A percentile compares a stretch with the other conserved stretches of the same genome.
These are phyloP conservation scores for Drosophila neonasuta DNA, from an alignment of 2,888 invertebrate genomes.

Conservation along the genomic window DNA sequence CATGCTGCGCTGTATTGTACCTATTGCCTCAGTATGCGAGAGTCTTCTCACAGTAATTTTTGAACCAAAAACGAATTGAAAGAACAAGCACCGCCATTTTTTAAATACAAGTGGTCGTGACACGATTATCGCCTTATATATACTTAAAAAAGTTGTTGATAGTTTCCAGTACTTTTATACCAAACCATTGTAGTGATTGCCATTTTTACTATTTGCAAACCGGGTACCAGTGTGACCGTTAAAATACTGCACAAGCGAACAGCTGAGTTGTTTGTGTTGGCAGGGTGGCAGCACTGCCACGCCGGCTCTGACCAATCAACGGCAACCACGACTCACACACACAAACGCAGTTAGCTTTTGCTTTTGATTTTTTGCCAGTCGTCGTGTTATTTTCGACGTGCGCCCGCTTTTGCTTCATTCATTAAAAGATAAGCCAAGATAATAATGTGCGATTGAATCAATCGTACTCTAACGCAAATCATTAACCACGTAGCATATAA, in stretches of 20 bases:
- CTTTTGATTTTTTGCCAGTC: slow-evolving; percentile 62
- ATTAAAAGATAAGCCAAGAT: slow-evolving; percentile 26
- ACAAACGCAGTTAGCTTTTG: slow-evolving; percentile 56
- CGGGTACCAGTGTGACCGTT: slow-evolving; percentile 9
- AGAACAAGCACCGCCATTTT: too few species aligned
- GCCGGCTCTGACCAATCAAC: slow-evolving; percentile 74
- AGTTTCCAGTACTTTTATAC: too few species aligned
- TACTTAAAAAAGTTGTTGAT: too few species aligned
- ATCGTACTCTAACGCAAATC: not conserved
- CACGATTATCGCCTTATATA: too few species aligned
- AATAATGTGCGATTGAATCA: slow-evolving; percentile 45
- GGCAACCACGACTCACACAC: slow-evolving; percentile 73
- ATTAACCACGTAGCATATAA: slow-evolving; percentile 33
- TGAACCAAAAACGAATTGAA: too few species aligned
- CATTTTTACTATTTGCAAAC: not conserved
- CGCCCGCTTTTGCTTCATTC: slow-evolving; percentile 8
- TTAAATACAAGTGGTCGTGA: too few species aligned
- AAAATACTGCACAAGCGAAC: slow-evolving; percentile 7
- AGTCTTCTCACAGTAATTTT: too few species aligned
- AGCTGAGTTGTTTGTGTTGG: slow-evolving; percentile 3
- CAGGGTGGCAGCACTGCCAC: slow-evolving; percentile 8
- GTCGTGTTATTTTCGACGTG: slow-evolving; percentile 43
- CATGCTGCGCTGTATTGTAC: too few species aligned
- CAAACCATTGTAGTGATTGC: too few species aligned
- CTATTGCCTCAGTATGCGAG: too few species aligned